Base-by-base conservation (phyloP, 2,113 vertebrate genomes). In the Nesogale talazaci region DNA sequence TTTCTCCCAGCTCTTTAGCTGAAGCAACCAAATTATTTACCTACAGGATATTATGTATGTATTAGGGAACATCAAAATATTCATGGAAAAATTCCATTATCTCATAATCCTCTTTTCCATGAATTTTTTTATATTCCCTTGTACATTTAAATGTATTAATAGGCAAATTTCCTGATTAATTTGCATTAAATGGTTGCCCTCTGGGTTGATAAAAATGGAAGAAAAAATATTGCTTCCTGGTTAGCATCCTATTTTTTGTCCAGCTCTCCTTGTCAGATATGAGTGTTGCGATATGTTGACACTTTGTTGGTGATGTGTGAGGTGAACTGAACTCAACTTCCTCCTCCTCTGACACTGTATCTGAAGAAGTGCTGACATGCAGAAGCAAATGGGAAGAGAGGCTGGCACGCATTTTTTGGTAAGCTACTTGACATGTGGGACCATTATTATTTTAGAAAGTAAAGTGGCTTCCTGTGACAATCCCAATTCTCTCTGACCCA, bases 311-410 rank as follows among this genome's bases (percentile, higher is more conserved):
- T 87, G 36, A 74, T 61, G 38, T 63, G 38, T 93, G 31, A 83
- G 52, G 23, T 63, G 72, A 92, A 42, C 40, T 91, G 83, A 72
- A 86, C 34, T 67, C 70, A 77, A 27, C 67, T 93, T 92, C 93
- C 52, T 91, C 52, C 31, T 84, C 40, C 94, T 93, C 67, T 92
- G 59, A 92, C 91, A 20, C 27, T 59, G 15, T 70, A 25, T 42
- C 29, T 79, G 88, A 92, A 83, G 38, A 79, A 61, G 42, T 88
- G 38, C 34, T 86, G 89, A 77, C 52, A 83, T 81, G 42, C 6
- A 78, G 36, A 25, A 76, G 25, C 86, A 90, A 74, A 27, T 36
- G 59, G 19, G 70, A 34, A 84, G 40, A 72, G 74, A 56, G 5
- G 27, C 2, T 56, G 52, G 56, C 27, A 52, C 19, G 34, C 61